Percentiles rank a stretch among this genome's conserved stretches.
These are phyloP conservation scores for Seriola rivoliana DNA, from an alignment of 2,113 vertebrate species.

Conservation along the genomic window DNA sequence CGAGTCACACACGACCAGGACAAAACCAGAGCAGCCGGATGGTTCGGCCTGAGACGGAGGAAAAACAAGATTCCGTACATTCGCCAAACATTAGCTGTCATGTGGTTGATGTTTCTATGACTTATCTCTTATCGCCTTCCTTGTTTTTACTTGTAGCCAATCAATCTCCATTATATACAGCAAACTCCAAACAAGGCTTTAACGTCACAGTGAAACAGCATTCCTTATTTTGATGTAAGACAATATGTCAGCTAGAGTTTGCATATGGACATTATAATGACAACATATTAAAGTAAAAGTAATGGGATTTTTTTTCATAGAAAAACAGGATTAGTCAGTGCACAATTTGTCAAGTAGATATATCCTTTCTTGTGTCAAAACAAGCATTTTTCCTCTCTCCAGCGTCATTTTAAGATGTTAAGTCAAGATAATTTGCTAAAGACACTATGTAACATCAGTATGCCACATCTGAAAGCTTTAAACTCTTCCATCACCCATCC, in stretches of 20 bases:
- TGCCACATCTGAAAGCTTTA: neutral
- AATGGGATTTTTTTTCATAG: constrained; percentile 14
- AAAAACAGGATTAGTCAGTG: neutral
- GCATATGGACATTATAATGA: neutral
- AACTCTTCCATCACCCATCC: neutral
- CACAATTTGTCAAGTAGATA: constrained; percentile 13
- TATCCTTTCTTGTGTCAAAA: neutral
- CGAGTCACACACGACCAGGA: constrained; percentile 12
- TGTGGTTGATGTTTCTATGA: constrained; percentile 1
- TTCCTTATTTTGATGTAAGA: neutral
- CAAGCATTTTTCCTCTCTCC: neutral
- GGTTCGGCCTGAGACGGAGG: neutral
- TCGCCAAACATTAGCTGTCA: constrained; percentile 35
- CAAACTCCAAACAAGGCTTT: constrained; percentile 4
- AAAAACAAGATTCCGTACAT: constrained; percentile 52
- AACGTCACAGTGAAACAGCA: neutral
- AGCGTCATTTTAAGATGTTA: constrained; percentile 7
- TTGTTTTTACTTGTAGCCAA: constrained; percentile 16
- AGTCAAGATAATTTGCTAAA: neutral
- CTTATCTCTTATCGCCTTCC: constrained; percentile 18
- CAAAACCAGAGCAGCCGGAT: constrained; percentile 36
- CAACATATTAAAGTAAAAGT: constrained; percentile 14
- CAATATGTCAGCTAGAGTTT: neutral
- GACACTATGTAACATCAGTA: neutral
- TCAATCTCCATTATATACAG: neutral